phyloP scores from a whole-genome alignment of 2,113 vertebrate genomes.

The Aviceda subcristata region DNA sequence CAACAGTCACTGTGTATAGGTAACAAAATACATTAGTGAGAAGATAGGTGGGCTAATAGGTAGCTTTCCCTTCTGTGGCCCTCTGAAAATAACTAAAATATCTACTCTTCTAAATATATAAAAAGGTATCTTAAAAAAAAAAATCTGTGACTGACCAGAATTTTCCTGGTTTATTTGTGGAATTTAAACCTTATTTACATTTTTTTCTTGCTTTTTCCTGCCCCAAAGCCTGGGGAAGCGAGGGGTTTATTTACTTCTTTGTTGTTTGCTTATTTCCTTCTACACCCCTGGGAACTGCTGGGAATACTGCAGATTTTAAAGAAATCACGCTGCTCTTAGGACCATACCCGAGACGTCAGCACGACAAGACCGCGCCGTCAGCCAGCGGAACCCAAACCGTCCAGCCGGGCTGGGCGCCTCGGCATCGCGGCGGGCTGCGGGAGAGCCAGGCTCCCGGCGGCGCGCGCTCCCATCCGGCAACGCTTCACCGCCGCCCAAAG shows the following conservation, averaged over 20 bases:
- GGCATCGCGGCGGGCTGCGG: fast-evolving
- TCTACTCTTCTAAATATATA: background rate
- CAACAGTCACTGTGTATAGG: background rate
- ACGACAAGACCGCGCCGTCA: background rate
- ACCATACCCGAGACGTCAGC: background rate
- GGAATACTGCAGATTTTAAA: background rate
- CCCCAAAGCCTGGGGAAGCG: background rate
- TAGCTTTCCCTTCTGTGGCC: background rate
- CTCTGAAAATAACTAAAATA: background rate
- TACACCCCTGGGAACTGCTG: background rate
- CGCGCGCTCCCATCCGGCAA: fast-evolving
- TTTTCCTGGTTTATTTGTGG: background rate
- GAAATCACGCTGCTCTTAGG: background rate
- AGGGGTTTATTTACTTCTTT: background rate
- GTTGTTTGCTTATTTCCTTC: background rate
- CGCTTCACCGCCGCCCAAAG: fast-evolving
- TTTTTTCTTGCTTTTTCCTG: background rate
- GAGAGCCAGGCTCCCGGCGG: background rate
- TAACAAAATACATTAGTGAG: background rate
- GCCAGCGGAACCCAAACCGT: background rate
- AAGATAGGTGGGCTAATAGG: background rate
- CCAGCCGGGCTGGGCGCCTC: background rate
- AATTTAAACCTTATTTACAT: background rate
- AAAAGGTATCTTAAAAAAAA: background rate
- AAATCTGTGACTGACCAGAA: background rate